These are phyloP conservation scores for Zootoca vivipara DNA, from an alignment of 2,113 vertebrate genomes.

Conservation along the genomic window DNA sequence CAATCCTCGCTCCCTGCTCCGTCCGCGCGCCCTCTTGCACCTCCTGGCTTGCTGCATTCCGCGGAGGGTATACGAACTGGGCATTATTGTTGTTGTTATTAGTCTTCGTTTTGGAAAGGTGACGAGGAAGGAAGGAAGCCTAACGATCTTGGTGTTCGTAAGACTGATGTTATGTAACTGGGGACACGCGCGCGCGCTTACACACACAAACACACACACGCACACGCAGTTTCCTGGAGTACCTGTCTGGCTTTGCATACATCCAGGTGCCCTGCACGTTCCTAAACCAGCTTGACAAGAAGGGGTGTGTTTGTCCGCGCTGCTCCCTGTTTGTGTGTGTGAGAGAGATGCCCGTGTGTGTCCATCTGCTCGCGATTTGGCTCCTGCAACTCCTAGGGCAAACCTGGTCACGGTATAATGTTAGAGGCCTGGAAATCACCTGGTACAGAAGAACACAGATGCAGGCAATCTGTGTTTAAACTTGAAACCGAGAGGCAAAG, in stretches of 20 bases:
- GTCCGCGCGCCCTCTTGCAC: neutral
- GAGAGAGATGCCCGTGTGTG: too few relatives aligned
- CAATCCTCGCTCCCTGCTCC: neutral
- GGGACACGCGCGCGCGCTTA: neutral
- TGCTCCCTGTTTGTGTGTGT: neutral
- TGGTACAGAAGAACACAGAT: neutral
- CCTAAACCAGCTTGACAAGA: neutral
- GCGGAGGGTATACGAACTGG: neutral
- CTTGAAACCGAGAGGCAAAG: neutral
- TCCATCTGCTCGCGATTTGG: neutral
- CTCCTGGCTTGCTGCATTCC: neutral
- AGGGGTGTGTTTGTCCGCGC: neutral
- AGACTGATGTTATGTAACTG: neutral
- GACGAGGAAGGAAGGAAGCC: neutral
- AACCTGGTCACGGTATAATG: slow-evolving; percentile 12
- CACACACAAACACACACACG: neutral
- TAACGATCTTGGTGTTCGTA: neutral
- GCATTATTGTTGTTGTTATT: too few relatives aligned
- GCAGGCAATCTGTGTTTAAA: neutral
- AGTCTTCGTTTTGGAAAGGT: neutral
- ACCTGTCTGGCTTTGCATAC: neutral
- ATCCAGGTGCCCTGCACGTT: neutral
- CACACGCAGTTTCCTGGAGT: neutral
- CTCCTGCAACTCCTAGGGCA: neutral
- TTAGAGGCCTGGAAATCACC: slow-evolving; percentile 22